Base-by-base conservation (phyloP, 2,797 vertebrate species). In the Bufotes viridis region DNA sequence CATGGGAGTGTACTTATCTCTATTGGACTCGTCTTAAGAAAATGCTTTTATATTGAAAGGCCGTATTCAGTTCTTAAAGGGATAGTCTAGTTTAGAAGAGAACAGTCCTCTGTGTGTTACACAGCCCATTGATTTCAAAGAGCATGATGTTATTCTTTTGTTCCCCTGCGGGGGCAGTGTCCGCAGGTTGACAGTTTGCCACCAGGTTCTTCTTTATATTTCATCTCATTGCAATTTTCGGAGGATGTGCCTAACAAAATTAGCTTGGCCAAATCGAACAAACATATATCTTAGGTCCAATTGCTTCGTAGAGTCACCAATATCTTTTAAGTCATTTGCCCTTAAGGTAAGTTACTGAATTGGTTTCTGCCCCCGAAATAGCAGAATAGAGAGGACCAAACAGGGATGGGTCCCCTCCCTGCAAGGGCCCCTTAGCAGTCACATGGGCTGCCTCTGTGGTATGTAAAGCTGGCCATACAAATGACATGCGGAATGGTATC, bases 1-100 rank as follows among this genome's bases (percentile, higher is more conserved):
- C 83, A 78, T 63, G 57, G 69, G 82, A 42, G 20, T 76, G 72
- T 63, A 15, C 60, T 81, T 65, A 49, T 81, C 58, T 63, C 11
- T 49, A 63, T 65, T 65, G 22, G 20, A 75, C 42, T 11, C 1
- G 2, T 74, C 70, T 42, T 72, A 74, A 49, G 72, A 75, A 78
- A 78, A 24, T 76, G 11, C 42, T 18, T 51, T 51, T 70, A 72
- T 72, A 14, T 42, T 72, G 12, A 7, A 53, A 76, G 51, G 42
- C 74, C 49, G n/a, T 53, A 53, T 53, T 53, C 49, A 76, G 49
- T 53, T 78, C 22, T 78, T 78, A 78, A 78, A 78, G 74, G n/a
- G 5, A 2, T 24, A 15, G 49, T 78, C 5, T 55, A 18, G 2
- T 55, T 55, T 78, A 7, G 8, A 76, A 29, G 29, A 67, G 63